phyloP scores from a whole-genome alignment of 1,140 invertebrate genomes.

The Branchinecta lynchi region DNA sequence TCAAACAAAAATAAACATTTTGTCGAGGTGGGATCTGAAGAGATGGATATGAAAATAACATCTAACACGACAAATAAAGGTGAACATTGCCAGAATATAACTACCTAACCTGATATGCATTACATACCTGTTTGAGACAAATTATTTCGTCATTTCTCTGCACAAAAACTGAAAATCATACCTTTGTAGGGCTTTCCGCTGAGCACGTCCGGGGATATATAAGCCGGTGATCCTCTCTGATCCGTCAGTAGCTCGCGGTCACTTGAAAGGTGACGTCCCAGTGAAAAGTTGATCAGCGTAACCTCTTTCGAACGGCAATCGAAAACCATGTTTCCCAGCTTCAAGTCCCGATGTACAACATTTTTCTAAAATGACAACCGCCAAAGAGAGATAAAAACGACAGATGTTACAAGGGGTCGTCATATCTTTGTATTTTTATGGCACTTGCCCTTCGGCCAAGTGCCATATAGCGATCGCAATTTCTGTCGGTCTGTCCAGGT shows the following conservation, averaged over 20 bases:
- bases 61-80: no score
- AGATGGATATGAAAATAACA: no score
- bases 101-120: no score
- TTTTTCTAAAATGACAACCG: conserved; percentile 43
- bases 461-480: no score
- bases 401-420: no score
- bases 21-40: no score
- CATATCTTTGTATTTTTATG: no score
- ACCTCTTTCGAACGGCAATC: conserved; percentile 51
- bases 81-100: no score
- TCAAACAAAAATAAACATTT: no score
- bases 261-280: conserved; percentile 57
- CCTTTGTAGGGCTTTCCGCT: conserved; percentile 54
- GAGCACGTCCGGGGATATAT: conserved; percentile 67
- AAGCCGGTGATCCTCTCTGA: conserved; percentile 65
- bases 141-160: background rate
- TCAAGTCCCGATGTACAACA: conserved; percentile 65
- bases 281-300: conserved; percentile 63
- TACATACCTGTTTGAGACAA: no score
- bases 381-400: conserved; percentile 15
- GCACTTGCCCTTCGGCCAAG: no score
- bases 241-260: conserved; percentile 58
- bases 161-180: conserved; percentile 19
- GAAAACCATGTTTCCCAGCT: conserved; percentile 61
- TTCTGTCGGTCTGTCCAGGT: no score